phyloP scores from a whole-genome alignment of 2,113 vertebrate genomes.

The Tachuris rubrigastra region DNA sequence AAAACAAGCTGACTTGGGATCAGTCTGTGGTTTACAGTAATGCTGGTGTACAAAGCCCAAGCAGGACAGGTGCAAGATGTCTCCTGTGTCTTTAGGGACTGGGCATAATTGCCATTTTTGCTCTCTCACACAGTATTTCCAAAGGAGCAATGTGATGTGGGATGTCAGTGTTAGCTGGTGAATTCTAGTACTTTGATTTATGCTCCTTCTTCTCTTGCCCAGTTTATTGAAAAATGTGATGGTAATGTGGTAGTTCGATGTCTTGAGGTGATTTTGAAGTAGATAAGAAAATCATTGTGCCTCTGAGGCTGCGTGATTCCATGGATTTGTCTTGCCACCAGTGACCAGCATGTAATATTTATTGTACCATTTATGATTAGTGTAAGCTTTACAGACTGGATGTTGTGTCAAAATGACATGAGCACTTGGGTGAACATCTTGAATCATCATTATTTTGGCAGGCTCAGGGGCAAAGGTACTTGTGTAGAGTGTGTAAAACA shows the following conservation, averaged over 20 bases:
- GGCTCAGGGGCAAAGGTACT: not conserved
- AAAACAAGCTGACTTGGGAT: not conserved
- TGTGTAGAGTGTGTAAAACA: slow-evolving; percentile 26
- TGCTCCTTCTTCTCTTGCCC: not conserved
- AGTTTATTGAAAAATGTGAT: slow-evolving; percentile 30
- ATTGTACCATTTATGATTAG: not conserved
- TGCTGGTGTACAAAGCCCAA: not conserved
- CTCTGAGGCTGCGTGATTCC: not conserved
- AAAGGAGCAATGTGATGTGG: not conserved
- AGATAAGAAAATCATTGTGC: slow-evolving; percentile 18
- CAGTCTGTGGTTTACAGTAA: not conserved
- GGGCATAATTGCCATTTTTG: not conserved
- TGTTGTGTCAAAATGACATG: not conserved
- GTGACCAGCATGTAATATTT: not conserved
- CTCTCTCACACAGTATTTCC: not conserved
- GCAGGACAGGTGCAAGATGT: not conserved
- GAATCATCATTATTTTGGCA: not conserved
- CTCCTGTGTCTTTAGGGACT: not conserved
- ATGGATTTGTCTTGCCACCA: not conserved
- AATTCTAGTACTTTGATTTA: not conserved
- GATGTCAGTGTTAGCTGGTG: slow-evolving; percentile 2
- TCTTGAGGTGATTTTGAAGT: slow-evolving; percentile 49
- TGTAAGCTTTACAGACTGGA: not conserved
- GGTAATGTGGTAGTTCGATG: slow-evolving; percentile 36
- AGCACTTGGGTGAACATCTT: not conserved